phyloP scores from a whole-genome alignment of 1,140 invertebrate genomes.

The Choristoneura fumiferana region DNA sequence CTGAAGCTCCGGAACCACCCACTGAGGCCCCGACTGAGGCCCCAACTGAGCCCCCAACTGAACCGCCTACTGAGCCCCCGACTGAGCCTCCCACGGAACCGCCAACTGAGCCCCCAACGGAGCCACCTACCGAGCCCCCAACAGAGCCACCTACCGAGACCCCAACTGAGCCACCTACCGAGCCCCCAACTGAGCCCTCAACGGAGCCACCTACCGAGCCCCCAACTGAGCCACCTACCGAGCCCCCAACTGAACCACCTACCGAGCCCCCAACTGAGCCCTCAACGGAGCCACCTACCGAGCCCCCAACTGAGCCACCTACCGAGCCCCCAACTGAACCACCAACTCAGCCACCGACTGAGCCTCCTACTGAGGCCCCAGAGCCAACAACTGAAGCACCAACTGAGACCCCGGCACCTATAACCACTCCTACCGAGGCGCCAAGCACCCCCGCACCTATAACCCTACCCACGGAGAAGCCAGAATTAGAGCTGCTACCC shows the following conservation, averaged over 20 bases:
- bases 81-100: neutral
- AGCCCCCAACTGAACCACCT: conserved; percentile 9
- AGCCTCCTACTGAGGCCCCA: too few relatives aligned
- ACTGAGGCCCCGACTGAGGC: neutral
- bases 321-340: conserved; percentile 16
- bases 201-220: conserved; percentile 1
- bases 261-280: conserved; percentile 16
- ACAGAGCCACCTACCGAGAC: neutral
- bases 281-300: conserved; percentile 19
- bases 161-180: neutral
- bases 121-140: neutral
- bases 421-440: too few relatives aligned
- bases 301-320: conserved; percentile 4
- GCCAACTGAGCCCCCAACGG: neutral
- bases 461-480: neutral
- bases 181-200: neutral
- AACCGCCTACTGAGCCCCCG: neutral
- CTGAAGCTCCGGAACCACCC: conserved; percentile 17
- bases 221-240: conserved; percentile 12
- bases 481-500: neutral
- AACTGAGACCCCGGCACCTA: neutral
- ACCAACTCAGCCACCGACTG: too few relatives aligned
- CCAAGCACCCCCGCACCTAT: too few relatives aligned
- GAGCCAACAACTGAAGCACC: conserved; percentile 8
- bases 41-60: conserved; percentile 3